phyloP scores from a whole-genome alignment of 53 echinoderm and acorn worm genomes.

The Antedon mediterranea region DNA sequence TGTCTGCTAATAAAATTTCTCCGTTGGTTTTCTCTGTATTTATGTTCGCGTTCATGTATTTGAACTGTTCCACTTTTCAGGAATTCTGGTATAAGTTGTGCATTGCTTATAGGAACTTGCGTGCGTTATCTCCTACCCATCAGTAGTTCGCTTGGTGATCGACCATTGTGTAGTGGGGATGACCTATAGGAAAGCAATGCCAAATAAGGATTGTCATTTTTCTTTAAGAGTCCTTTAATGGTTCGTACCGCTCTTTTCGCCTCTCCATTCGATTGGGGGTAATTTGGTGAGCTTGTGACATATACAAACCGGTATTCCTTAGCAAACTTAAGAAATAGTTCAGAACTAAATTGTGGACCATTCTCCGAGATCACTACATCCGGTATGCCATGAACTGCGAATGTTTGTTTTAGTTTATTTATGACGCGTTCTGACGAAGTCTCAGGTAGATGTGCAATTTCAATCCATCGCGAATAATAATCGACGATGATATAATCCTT shows the following conservation, averaged over 20 bases:
- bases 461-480: neutral
- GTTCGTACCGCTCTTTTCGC: conserved; percentile 24
- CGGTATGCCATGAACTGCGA: too few species aligned
- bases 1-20: conserved; percentile 10
- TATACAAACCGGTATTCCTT: too few species aligned
- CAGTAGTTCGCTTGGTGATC: conserved; percentile 23
- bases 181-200: neutral
- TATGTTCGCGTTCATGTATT: conserved; percentile 7
- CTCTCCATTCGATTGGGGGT: conserved; percentile 11
- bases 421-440: too few species aligned
- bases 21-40: neutral
- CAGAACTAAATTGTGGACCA: neutral
- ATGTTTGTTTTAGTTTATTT: too few species aligned
- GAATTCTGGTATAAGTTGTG: neutral
- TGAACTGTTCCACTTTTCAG: too few species aligned
- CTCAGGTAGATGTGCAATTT: neutral
- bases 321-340: too few species aligned
- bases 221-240: neutral
- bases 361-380: too few species aligned
- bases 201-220: conserved; percentile 5
- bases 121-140: conserved; percentile 15
- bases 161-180: conserved; percentile 19
- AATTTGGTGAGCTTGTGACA: neutral
- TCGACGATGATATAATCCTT: neutral
- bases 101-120: neutral